Percentiles rank a stretch among this genome's conserved stretches.
Evolutionary conservation across 2,888 invertebrate species (phyloP).

Genomic region (Zaprionus bogoriensis): DNA sequence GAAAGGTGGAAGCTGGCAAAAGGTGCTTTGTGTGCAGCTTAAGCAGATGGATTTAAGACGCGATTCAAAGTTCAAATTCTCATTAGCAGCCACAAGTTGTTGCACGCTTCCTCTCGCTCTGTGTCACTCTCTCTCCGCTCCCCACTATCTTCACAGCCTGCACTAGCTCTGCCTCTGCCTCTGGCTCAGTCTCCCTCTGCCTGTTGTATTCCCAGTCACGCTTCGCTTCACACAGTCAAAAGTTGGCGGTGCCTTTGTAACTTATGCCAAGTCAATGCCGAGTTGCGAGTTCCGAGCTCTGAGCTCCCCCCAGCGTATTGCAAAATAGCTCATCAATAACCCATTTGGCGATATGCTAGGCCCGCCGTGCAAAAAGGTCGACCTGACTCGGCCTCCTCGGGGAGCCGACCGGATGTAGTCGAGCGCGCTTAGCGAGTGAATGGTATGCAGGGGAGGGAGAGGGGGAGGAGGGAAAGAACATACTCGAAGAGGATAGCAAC

Average conservation of each 20-base stretch:
- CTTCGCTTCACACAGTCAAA: constrained; percentile 47
- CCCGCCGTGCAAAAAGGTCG: constrained; percentile 34
- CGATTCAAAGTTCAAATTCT: constrained; percentile 32
- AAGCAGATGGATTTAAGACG: not conserved
- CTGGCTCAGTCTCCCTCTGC: not conserved
- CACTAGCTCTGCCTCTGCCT: not conserved
- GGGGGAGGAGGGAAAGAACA: too few species aligned
- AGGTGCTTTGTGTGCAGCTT: not conserved
- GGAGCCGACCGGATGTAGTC: constrained; percentile 29
- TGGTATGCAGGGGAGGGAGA: constrained; percentile 21
- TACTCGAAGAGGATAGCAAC: constrained; percentile 30
- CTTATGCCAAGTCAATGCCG: constrained; percentile 52
- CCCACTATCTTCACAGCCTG: not conserved
- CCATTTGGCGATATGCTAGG: constrained; percentile 67
- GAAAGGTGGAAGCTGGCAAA: not conserved
- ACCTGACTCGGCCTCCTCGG: constrained; percentile 31
- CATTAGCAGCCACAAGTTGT: constrained; percentile 54
- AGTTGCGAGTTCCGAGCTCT: too few species aligned
- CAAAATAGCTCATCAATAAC: constrained; percentile 75
- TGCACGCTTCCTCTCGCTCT: not conserved
- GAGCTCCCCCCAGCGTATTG: constrained; percentile 50
- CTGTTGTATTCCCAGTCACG: constrained; percentile 54
- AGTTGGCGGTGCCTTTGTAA: constrained; percentile 48
- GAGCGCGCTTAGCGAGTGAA: constrained; percentile 27
- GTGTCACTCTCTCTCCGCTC: not conserved